Evolutionary conservation across 2,888 invertebrate genomes (phyloP).

Genomic region (Mythimna vitellina): DNA sequence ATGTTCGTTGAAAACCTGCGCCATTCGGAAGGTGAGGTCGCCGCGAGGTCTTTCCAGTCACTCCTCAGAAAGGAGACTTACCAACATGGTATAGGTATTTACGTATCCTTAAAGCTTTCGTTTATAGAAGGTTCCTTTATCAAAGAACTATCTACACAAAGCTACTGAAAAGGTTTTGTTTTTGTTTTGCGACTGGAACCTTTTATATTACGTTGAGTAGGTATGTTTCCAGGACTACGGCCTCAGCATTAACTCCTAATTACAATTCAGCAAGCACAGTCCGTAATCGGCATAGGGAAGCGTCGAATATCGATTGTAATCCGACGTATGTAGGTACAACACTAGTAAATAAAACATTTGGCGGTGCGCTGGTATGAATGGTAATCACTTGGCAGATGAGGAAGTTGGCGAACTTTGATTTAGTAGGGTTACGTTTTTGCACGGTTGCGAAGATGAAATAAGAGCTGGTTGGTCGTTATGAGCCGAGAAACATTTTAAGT

Average conservation of each 20-base stretch:
- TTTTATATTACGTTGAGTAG: neutral
- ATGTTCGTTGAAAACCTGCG: too few relatives aligned
- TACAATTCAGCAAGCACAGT: conserved; percentile 40
- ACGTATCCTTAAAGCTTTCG: neutral
- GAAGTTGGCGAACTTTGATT: conserved; percentile 53
- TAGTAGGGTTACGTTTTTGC: conserved; percentile 24
- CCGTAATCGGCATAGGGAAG: conserved; percentile 57
- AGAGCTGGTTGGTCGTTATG: neutral
- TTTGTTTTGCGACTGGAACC: neutral
- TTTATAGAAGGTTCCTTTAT: neutral
- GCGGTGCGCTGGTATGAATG: conserved; percentile 50
- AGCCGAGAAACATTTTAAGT: neutral
- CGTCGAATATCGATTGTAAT: conserved; percentile 41
- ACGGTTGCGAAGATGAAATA: neutral
- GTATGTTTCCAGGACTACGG: neutral
- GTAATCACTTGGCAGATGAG: conserved; percentile 52
- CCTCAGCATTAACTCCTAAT: conserved; percentile 24
- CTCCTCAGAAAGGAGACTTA: too few relatives aligned
- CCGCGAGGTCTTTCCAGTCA: too few relatives aligned
- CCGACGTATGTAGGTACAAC: conserved; percentile 33
- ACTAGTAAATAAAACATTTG: conserved; percentile 58
- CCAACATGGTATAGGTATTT: neutral
- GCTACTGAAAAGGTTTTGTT: neutral
- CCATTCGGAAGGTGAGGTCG: too few relatives aligned
- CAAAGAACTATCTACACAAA: neutral